A percentile compares a stretch with the other conserved stretches of the same genome.
Evolutionary conservation across 2,113 vertebrate species (phyloP).

Genomic region (Amphiprion ocellaris): DNA sequence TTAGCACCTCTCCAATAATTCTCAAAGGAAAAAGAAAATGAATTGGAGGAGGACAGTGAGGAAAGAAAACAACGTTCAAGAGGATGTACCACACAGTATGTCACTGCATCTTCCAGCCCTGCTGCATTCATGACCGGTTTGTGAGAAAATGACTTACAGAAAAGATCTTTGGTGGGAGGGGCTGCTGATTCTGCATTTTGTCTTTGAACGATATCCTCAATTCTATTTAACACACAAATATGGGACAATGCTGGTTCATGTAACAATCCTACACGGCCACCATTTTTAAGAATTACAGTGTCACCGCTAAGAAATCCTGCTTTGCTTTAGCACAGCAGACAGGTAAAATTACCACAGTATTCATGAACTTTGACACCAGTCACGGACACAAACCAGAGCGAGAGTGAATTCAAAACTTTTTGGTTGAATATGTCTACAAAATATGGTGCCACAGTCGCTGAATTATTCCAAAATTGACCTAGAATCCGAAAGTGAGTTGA

Average conservation of each 20-base stretch:
- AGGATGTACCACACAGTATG: conserved; percentile 11
- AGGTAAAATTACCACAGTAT: not conserved
- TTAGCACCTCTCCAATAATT: conserved; percentile 64
- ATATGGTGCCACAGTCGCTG: not conserved
- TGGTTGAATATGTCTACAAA: not conserved
- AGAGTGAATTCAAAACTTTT: not conserved
- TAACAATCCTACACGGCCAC: no score
- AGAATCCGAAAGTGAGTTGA: not conserved
- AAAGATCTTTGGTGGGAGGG: no score
- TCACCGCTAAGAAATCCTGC: no score
- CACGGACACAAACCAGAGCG: not conserved
- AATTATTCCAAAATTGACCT: not conserved
- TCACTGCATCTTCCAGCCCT: no score
- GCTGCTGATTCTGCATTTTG: no score
- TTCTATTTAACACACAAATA: no score
- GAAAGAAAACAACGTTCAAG: conserved; percentile 24
- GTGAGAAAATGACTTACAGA: no score
- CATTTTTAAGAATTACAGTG: no score
- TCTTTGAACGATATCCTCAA: no score
- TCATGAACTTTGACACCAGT: not conserved
- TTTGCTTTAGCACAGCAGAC: not conserved
- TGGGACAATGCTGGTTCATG: no score
- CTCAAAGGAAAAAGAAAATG: conserved; percentile 42
- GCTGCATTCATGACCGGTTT: no score
- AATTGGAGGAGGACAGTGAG: conserved; percentile 32